Conservation (phyloP, 2,113 vertebrate genomes). For the Seriola dumerili region DNA sequence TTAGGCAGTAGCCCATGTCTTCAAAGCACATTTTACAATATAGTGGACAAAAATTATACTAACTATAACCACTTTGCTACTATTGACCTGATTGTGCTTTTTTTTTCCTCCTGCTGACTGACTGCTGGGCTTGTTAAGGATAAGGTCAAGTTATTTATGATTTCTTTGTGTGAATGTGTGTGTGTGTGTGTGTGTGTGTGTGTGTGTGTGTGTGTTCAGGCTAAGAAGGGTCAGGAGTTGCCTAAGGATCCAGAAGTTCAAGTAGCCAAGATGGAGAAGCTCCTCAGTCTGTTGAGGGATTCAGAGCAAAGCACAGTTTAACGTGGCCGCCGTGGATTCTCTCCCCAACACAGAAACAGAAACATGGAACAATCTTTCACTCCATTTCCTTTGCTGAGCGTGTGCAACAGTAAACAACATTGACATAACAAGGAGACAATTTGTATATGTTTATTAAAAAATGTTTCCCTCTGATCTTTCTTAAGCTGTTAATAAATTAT, state of each 20-base stretch:
- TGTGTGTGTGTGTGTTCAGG: slow-evolving; percentile 76
- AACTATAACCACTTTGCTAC: slow-evolving; percentile 2
- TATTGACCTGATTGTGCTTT: slow-evolving; percentile 21
- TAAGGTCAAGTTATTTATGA: slow-evolving; percentile 21
- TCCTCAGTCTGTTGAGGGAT: slow-evolving; percentile 89
- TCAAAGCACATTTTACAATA: slow-evolving; percentile 20
- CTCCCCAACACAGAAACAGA: neutral
- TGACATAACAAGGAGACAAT: slow-evolving; percentile 6
- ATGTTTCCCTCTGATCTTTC: neutral
- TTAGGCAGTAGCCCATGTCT: slow-evolving; percentile 4
- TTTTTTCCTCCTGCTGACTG: slow-evolving; percentile 18
- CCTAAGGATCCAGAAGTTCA: slow-evolving; percentile 90
- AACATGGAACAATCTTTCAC: slow-evolving; percentile 6
- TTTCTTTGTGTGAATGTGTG: slow-evolving; percentile 1
- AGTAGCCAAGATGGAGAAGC: slow-evolving; percentile 92
- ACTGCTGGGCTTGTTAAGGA: slow-evolving; percentile 4
- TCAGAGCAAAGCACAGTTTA: slow-evolving; percentile 51
- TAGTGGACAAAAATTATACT: neutral
- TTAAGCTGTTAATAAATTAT: slow-evolving; percentile 22
- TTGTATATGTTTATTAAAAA: slow-evolving; percentile 45
- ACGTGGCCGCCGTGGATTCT: neutral
- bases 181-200: slow-evolving; percentile 4
- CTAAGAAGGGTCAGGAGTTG: slow-evolving; percentile 91
- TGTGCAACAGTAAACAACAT: slow-evolving; percentile 18
- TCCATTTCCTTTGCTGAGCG: neutral